Conservation (phyloP, 1,140 invertebrate genomes). For the Neelides sp. region DNA sequence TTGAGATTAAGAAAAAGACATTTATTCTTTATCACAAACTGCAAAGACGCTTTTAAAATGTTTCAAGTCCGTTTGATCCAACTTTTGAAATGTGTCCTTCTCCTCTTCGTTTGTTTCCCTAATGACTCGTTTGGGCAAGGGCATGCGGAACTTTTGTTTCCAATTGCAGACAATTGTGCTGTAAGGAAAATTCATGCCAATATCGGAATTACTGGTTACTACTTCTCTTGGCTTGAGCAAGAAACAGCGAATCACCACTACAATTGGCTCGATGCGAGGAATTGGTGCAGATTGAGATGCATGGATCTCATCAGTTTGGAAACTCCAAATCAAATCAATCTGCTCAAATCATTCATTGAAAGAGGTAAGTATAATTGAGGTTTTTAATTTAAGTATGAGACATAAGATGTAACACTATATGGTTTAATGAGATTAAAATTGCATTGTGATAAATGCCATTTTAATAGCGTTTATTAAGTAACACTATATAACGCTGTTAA, state of each 20-base stretch:
- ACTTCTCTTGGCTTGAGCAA: conserved; percentile 69
- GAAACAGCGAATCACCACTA: conserved; percentile 54
- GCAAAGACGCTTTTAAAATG: no score
- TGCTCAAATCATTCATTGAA: conserved; percentile 60
- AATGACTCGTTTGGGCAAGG: no score
- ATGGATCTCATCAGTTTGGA: conserved; percentile 74
- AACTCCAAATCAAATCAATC: conserved; percentile 65
- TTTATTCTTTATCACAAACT: no score
- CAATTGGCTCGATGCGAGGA: conserved; percentile 66
- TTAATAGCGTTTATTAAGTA: no score
- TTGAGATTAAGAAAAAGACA: no score
- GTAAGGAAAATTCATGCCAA: conserved; percentile 41
- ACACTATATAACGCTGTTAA: no score
- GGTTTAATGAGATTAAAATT: no score
- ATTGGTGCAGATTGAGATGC: conserved; percentile 67
- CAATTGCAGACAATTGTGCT: conserved; percentile 22
- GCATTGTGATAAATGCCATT: no score
- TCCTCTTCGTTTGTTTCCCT: no score
- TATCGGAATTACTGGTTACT: conserved; percentile 55
- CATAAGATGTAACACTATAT: no score
- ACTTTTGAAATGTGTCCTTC: no score
- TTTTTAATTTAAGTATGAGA: not conserved
- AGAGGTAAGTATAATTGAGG: conserved; percentile 41
- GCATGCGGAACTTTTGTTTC: conserved; percentile 11
- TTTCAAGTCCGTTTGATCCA: no score